Evolutionary conservation across 2,888 invertebrate genomes (phyloP).

Genomic region (Smittia aterrima): DNA sequence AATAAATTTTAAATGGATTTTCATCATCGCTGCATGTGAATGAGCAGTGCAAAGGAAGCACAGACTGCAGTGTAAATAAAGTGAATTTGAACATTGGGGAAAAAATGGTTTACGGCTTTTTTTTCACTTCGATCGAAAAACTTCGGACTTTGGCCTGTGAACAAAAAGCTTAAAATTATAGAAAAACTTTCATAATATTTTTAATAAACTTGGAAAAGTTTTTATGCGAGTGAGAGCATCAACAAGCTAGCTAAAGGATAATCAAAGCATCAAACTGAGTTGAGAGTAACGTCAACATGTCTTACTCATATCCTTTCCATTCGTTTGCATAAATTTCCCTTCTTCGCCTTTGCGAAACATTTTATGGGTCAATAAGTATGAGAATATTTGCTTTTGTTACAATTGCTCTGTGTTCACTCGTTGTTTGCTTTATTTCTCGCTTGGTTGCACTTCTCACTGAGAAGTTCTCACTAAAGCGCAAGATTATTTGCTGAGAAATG

Average conservation of each 20-base stretch:
- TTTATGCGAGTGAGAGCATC: too few relatives aligned
- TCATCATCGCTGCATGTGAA: too few relatives aligned
- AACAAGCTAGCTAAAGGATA: too few relatives aligned
- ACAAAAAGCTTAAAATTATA: too few relatives aligned
- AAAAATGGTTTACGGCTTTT: too few relatives aligned
- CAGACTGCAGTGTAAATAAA: not conserved
- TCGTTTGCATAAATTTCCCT: not conserved
- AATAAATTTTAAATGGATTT: not conserved
- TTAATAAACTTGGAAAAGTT: too few relatives aligned
- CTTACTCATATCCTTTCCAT: not conserved
- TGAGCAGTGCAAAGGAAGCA: too few relatives aligned
- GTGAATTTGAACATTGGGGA: not conserved
- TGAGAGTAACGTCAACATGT: not conserved
- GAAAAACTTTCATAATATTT: too few relatives aligned
- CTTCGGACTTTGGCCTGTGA: too few relatives aligned
- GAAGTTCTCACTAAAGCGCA: not conserved
- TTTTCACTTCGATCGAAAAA: too few relatives aligned
- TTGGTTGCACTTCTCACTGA: not conserved
- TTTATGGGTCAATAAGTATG: constrained; percentile 7
- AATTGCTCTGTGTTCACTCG: not conserved
- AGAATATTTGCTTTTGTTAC: not conserved
- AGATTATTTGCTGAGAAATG: not conserved
- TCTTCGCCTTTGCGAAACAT: not conserved
- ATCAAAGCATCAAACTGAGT: too few relatives aligned
- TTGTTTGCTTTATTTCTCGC: constrained; percentile 1